Percentiles rank a stretch among this genome's conserved stretches.
Conservation (phyloP, 2,888 invertebrate species). For the Agrotis segetum region DNA sequence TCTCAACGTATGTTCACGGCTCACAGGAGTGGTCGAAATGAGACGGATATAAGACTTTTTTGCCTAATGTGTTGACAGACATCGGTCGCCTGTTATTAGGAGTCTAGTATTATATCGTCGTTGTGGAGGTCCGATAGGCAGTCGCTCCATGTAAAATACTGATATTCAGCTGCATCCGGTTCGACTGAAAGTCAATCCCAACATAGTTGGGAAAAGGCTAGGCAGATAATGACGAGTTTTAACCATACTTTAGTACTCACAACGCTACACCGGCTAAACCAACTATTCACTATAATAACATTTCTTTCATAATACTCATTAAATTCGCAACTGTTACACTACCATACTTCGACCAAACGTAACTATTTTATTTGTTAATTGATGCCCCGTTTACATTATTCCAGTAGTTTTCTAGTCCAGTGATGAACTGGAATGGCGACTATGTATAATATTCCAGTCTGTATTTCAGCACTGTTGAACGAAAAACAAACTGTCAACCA, state of each 20-base stretch:
- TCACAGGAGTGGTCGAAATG: no score
- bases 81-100: no score
- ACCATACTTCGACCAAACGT: constrained; percentile 40
- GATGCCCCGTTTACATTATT: not conserved
- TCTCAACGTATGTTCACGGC: no score
- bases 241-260: constrained; percentile 46
- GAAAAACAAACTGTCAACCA: not conserved
- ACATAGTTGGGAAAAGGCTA: no score
- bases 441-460: not conserved
- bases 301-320: constrained; percentile 63
- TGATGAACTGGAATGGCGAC: not conserved
- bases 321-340: constrained; percentile 61
- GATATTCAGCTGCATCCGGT: no score
- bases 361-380: constrained; percentile 14
- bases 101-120: no score
- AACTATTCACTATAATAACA: constrained; percentile 60
- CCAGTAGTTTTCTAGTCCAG: not conserved
- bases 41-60: no score
- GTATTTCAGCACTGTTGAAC: not conserved
- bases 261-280: constrained; percentile 60
- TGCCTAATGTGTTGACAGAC: no score
- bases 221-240: not conserved
- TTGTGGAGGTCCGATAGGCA: no score
- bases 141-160: no score
- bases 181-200: no score